phyloP scores from a whole-genome alignment of 2,797 vertebrate genomes.

The Thunnus albacares region DNA sequence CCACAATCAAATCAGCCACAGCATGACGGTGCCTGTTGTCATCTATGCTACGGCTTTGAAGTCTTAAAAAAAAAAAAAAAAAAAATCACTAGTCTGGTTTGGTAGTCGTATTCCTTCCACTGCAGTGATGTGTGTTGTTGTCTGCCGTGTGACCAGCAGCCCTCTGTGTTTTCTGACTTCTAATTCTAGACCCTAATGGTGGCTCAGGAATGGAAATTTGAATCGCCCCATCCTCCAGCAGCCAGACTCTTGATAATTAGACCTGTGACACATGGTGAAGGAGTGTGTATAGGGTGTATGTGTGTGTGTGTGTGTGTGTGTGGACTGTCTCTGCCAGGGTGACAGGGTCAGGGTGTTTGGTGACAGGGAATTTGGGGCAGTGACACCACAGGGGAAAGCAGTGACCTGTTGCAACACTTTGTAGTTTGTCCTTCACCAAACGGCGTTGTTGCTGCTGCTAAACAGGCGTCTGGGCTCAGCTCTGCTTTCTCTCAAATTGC shows the following conservation, averaged over 20 bases:
- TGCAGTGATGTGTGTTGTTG: slow-evolving; percentile 40
- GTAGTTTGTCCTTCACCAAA: slow-evolving; percentile 65
- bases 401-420: slow-evolving; percentile 59
- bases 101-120: not conserved
- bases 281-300: slow-evolving; percentile 47
- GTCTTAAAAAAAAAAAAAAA: not conserved
- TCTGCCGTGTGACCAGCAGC: slow-evolving; percentile 54
- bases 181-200: slow-evolving; percentile 77
- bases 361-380: slow-evolving; percentile 79
- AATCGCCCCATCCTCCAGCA: slow-evolving; percentile 74
- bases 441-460: not conserved
- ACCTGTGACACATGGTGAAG: slow-evolving; percentile 73
- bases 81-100: slow-evolving; percentile 2
- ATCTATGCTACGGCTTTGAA: not conserved
- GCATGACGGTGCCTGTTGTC: slow-evolving; percentile 22
- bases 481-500: slow-evolving; percentile 3
- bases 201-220: slow-evolving; percentile 81
- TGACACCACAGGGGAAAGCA: slow-evolving; percentile 55
- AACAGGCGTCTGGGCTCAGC: not conserved
- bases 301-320: slow-evolving; percentile 47
- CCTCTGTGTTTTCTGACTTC: slow-evolving; percentile 70
- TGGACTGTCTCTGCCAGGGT: slow-evolving; percentile 60
- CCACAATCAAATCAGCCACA: slow-evolving; percentile 54
- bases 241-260: slow-evolving; percentile 80
- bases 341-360: slow-evolving; percentile 79